Percentiles rank a stretch among this genome's conserved stretches.
phyloP scores from a whole-genome alignment of 2,888 invertebrate species.

The Amblyteles armatorius region DNA sequence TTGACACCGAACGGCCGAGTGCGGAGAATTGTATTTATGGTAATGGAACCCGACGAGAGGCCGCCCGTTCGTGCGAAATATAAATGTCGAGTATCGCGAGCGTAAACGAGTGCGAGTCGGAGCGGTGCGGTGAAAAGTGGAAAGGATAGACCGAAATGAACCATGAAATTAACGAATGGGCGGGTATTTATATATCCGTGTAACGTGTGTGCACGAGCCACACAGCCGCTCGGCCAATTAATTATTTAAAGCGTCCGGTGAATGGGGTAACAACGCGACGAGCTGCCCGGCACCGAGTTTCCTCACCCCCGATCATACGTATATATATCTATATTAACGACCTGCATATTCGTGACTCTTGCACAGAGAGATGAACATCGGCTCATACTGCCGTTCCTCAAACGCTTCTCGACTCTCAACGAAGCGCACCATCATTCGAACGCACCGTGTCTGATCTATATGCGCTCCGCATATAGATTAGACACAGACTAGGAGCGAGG shows the following conservation, averaged over 20 bases:
- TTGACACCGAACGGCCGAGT: slow-evolving; percentile 21
- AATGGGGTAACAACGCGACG: slow-evolving; percentile 61
- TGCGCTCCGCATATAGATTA: too few species aligned
- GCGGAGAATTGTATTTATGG: slow-evolving; percentile 68
- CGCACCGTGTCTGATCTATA: slow-evolving; percentile 42
- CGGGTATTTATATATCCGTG: slow-evolving; percentile 76
- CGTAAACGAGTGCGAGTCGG: slow-evolving; percentile 8
- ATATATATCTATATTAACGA: slow-evolving; percentile 20
- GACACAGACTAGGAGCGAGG: too few species aligned
- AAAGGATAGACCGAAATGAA: slow-evolving; percentile 75
- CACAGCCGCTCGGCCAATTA: slow-evolving; percentile 75
- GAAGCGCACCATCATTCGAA: slow-evolving; percentile 10
- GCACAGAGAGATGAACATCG: slow-evolving; percentile 56
- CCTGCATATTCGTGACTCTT: slow-evolving; percentile 54
- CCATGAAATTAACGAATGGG: slow-evolving; percentile 80
- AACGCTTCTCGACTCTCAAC: slow-evolving; percentile 47
- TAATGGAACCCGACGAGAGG: slow-evolving; percentile 2
- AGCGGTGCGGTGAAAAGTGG: slow-evolving; percentile 50
- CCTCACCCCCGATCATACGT: slow-evolving; percentile 56
- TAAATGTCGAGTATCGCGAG: slow-evolving; percentile 71
- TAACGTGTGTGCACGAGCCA: slow-evolving; percentile 69
- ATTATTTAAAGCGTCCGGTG: slow-evolving; percentile 78
- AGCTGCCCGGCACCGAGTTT: slow-evolving; percentile 42
- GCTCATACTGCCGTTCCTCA: slow-evolving; percentile 31
- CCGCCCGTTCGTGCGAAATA: slow-evolving; percentile 28